Evolutionary conservation across 2,797 vertebrate genomes (phyloP), one percentile per base, ranked within the genome.

Genomic region (Geotrypetes seraphini): DNA sequence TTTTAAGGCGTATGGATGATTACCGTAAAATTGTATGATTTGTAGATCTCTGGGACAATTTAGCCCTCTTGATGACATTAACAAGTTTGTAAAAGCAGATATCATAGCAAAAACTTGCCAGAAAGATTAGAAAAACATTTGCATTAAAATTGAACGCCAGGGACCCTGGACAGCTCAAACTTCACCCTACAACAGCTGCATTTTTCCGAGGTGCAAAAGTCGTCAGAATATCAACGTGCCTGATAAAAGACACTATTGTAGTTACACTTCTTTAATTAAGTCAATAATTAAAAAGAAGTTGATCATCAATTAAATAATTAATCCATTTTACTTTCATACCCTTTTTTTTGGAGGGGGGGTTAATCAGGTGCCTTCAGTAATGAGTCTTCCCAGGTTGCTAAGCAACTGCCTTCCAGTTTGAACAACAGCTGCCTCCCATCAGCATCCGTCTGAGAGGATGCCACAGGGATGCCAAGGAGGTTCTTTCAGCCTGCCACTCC

Each of bases 271-370:
- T 59, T 71, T 61, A 78, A 83, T 83, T 75, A 79, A 79, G 74
- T 75, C 73, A 75, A 77, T 79, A 78, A 81, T 84, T 81, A 78
- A 79, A 74, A 77, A 79, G 66, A 70, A 81, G 71, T 79, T 81
- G 78, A 76, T 80, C 73, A 75, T 73, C 82, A 83, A 75, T 80
- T 81, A 79, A 78, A 78, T 72, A 76, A 78, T 69, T 70, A 75
- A 66, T 63, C 66, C 61, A 53, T 63, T 72, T 79, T 66, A 58
- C 69, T 78, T 78, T 75, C 67, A 62, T 64, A 64, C 59, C 42
- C 60, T 24, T 22, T 36, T 58, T 50, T 50, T 46, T 76, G 66
- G n/a, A n/a, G n/a, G n/a, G n/a, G n/a, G n/a, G 63, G 69, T 78
- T 85, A 83, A 84, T 85, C 81, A 84, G 72, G 57, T 66, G 71